Conservation (phyloP, 2,888 invertebrate species). For the Euproctis similis region DNA sequence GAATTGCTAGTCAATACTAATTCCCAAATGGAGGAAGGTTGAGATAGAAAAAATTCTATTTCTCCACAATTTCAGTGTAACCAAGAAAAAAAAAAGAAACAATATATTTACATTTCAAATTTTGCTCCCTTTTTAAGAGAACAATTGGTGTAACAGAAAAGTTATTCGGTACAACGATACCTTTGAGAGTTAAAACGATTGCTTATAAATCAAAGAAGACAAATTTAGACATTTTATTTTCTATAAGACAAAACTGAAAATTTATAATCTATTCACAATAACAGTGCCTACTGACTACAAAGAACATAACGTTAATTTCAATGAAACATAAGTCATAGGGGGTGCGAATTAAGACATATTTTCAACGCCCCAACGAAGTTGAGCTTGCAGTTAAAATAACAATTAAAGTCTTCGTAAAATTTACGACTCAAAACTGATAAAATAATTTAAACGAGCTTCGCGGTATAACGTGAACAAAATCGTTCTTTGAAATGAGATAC, state of each 20-base stretch:
- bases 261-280: conserved; percentile 33
- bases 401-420: conserved; percentile 73
- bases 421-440: conserved; percentile 72
- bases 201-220: conserved; percentile 6
- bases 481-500: conserved; percentile 61
- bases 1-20: conserved; percentile 44
- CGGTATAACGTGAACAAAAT: conserved; percentile 55
- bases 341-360: conserved; percentile 72
- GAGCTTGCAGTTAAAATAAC: conserved; percentile 75
- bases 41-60: conserved; percentile 65
- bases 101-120: conserved; percentile 69
- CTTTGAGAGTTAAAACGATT: conserved; percentile 15
- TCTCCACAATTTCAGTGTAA: conserved; percentile 70
- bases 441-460: conserved; percentile 66
- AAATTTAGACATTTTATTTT: conserved; percentile 25
- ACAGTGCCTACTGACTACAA: conserved; percentile 28
- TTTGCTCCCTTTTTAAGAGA: conserved; percentile 44
- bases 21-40: conserved; percentile 45
- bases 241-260: conserved; percentile 34
- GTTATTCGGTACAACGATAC: conserved; percentile 29
- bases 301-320: conserved; percentile 47
- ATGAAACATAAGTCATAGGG: conserved; percentile 68
- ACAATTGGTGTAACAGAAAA: conserved; percentile 22
- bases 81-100: conserved; percentile 70
- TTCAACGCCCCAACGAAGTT: conserved; percentile 62